Evolutionary conservation across 2,797 vertebrate species (phyloP).

Genomic region (Falco berigora): DNA sequence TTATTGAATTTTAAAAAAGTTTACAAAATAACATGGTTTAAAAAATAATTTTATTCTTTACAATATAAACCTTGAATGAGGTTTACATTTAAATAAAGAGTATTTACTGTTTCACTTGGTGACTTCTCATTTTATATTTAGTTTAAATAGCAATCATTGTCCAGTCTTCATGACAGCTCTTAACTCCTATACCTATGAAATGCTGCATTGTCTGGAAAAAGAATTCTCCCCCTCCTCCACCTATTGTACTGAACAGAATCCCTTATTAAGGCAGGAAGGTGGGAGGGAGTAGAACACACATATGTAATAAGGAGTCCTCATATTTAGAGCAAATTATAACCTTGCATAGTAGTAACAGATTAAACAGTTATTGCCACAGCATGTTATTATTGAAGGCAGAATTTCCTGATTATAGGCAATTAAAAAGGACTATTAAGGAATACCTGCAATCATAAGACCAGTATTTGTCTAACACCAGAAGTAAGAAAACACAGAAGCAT

Average conservation of each 20-base stretch:
- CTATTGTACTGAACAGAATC: neutral
- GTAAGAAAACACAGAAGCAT: neutral
- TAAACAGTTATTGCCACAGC: neutral
- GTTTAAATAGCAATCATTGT: neutral
- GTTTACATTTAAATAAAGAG: neutral
- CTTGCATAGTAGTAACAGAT: neutral
- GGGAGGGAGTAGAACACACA: neutral
- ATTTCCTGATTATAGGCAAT: neutral
- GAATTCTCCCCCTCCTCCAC: neutral
- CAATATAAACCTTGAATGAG: neutral
- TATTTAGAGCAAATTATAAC: neutral
- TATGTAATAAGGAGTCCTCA: neutral
- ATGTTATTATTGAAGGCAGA: neutral
- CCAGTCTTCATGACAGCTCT: neutral
- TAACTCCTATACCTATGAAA: neutral
- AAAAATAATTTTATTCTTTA: neutral
- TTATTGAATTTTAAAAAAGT: neutral
- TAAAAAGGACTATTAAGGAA: neutral
- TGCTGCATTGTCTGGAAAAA: neutral
- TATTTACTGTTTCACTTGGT: neutral
- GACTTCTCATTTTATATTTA: neutral
- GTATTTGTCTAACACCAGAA: neutral
- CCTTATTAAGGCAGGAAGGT: accelerated
- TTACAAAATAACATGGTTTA: neutral
- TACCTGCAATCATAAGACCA: neutral